A percentile compares a stretch with the other conserved stretches of the same genome.
These are phyloP conservation scores for Dunckerocampus dactyliophorus DNA, from an alignment of 2,113 vertebrate species.

Conservation along the genomic window DNA sequence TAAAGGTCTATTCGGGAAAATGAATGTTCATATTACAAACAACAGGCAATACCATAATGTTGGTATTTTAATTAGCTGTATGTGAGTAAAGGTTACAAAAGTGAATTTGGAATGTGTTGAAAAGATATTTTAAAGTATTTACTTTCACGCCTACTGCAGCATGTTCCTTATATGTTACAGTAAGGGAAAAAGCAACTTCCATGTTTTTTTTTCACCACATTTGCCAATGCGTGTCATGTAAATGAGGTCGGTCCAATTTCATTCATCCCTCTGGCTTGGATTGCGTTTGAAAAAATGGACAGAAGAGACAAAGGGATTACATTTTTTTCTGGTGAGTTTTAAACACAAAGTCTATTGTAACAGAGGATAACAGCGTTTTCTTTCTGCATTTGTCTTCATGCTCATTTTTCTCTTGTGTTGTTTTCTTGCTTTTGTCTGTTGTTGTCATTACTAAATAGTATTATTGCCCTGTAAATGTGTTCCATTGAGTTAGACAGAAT, in stretches of 20 bases:
- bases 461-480: no score
- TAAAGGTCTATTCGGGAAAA: constrained; percentile 32
- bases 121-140: constrained; percentile 24
- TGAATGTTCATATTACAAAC: constrained; percentile 53
- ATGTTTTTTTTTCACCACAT: constrained; percentile 33
- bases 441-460: neutral
- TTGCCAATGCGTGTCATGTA: constrained; percentile 60
- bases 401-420: constrained; percentile 18
- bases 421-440: constrained; percentile 20
- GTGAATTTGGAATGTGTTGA: neutral
- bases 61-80: neutral
- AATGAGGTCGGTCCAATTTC: constrained; percentile 64
- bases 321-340: constrained; percentile 44
- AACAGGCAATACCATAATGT: constrained; percentile 52
- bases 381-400: constrained; percentile 36
- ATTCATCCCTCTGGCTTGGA: constrained; percentile 57
- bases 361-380: constrained; percentile 30
- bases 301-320: constrained; percentile 48
- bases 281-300: constrained; percentile 41
- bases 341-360: constrained; percentile 34
- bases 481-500: no score
- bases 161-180: constrained; percentile 32
- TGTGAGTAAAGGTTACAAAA: neutral
- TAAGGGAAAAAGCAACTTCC: constrained; percentile 22
- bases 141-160: constrained; percentile 33